Percentiles rank a stretch among this genome's conserved stretches.
These are phyloP conservation scores for Plusia festucae DNA, from an alignment of 2,888 invertebrate species.

Conservation along the genomic window DNA sequence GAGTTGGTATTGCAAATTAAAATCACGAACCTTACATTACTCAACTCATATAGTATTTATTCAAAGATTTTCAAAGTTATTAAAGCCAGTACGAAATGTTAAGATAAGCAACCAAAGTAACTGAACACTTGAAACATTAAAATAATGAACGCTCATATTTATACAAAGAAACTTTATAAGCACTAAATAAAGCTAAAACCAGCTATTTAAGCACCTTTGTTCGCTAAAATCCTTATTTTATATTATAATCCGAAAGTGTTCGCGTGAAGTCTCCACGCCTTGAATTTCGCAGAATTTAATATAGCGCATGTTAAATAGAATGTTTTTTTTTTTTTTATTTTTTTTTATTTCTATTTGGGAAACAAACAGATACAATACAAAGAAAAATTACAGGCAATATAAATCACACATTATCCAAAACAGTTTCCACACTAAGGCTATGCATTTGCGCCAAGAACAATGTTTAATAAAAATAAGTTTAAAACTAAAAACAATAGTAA, in stretches of 20 bases:
- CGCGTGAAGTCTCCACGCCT: conserved; percentile 15
- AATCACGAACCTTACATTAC: background rate
- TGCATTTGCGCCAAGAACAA: no score
- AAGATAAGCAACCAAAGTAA: background rate
- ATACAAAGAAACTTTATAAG: conserved; percentile 22
- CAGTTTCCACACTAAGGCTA: no score
- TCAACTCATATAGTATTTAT: background rate
- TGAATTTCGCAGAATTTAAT: conserved; percentile 18
- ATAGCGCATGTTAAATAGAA: no score
- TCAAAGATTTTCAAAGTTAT: background rate
- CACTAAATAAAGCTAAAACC: conserved; percentile 39
- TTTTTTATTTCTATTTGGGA: no score
- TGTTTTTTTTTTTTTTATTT: no score
- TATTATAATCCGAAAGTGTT: conserved; percentile 25
- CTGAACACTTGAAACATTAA: conserved; percentile 29
- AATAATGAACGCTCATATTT: conserved; percentile 49
- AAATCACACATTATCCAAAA: no score
- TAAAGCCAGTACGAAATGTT: background rate
- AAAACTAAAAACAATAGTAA: no score
- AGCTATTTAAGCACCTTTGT: conserved; percentile 43
- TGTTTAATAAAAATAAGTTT: no score
- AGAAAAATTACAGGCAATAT: no score
- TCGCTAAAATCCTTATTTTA: conserved; percentile 48
- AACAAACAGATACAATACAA: no score
- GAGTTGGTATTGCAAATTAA: no score